Evolutionary conservation across 64 coral and sea anemone genomes (phyloP), one percentile per base, ranked within the genome.

Genomic region (Exaiptasia diaphana): DNA sequence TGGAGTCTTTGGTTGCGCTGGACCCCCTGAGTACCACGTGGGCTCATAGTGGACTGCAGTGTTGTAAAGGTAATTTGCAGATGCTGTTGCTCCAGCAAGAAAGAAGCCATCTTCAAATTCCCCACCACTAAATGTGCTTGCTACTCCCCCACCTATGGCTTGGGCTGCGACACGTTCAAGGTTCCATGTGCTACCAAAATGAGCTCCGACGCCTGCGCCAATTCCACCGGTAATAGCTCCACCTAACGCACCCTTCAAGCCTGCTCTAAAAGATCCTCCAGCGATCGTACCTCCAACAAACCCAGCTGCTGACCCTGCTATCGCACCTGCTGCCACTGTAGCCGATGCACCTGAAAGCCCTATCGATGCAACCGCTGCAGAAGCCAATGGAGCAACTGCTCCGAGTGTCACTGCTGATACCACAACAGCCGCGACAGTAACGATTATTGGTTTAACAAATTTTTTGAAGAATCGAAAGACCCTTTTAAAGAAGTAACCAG

Each of bases 401-500:
- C 61, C 61, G 21, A 65, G 38, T 3, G 61, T 65, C n/a, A n/a
- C n/a, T n/a, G n/a, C n/a, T n/a, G n/a, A n/a, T n/a, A n/a, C n/a
- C 15, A 65, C 61, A 1, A 65, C 61, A 1, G 61, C 30, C 32
- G 61, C 61, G 32, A 20, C 61, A 65, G 38, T 36, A 3, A 14
- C 61, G 17, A 65, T 35, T 2, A 65, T 65, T 0, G 61, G 61
- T 20, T 35, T 65, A 28, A 28, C 32, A 40, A 77, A 53, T 30
- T 77, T 77, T 30, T 77, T 77, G 53, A 77, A 53, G 4, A 53
- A 53, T 29, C 53, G 32, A 6, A 22, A 26, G 12, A 77, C 29
- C 27, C 29, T 36, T 17, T 77, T 77, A 40, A 77, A 77, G 74
- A 77, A 77, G 8, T 77, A 77, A 1, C 77, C 77, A 7, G 9